Evolutionary conservation across 1,140 invertebrate genomes (phyloP).

Genomic region (Hesperophylax magnus): DNA sequence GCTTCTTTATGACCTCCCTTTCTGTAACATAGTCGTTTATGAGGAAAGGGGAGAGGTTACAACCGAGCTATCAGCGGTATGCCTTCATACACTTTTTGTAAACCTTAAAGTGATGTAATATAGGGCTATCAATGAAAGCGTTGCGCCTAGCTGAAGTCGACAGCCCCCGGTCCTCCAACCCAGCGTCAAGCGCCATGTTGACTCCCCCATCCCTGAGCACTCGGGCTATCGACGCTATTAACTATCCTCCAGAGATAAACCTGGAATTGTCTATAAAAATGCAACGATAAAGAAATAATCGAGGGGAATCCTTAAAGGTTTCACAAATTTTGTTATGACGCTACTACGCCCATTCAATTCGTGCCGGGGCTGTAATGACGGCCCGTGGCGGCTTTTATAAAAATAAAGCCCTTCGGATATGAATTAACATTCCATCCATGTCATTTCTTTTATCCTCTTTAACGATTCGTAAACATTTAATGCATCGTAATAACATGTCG

Average conservation of each 20-base stretch:
- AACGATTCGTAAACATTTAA: slow-evolving; percentile 55
- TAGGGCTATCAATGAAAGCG: no score
- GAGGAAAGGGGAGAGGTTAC: no score
- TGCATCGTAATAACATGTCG: slow-evolving; percentile 54
- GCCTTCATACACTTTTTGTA: no score
- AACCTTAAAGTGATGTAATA: no score
- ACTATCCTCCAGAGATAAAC: slow-evolving; percentile 29
- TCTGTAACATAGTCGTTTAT: no score
- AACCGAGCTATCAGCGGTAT: no score
- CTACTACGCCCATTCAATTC: slow-evolving; percentile 52
- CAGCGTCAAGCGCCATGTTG: neutral
- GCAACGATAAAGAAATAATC: slow-evolving; percentile 45
- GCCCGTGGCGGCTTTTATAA: slow-evolving; percentile 48
- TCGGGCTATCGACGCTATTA: neutral
- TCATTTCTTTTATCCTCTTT: slow-evolving; percentile 57
- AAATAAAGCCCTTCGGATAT: slow-evolving; percentile 52
- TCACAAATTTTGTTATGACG: slow-evolving; percentile 31
- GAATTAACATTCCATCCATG: slow-evolving; percentile 58
- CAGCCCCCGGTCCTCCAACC: neutral
- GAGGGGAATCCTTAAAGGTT: slow-evolving; percentile 37
- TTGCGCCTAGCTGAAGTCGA: no score
- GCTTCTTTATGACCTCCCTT: no score
- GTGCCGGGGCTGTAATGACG: slow-evolving; percentile 49
- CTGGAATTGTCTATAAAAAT: slow-evolving; percentile 33
- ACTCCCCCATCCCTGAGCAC: neutral